These are phyloP conservation scores for Rhagologus leucostigma DNA, from an alignment of 2,113 vertebrate species.

Conservation along the genomic window DNA sequence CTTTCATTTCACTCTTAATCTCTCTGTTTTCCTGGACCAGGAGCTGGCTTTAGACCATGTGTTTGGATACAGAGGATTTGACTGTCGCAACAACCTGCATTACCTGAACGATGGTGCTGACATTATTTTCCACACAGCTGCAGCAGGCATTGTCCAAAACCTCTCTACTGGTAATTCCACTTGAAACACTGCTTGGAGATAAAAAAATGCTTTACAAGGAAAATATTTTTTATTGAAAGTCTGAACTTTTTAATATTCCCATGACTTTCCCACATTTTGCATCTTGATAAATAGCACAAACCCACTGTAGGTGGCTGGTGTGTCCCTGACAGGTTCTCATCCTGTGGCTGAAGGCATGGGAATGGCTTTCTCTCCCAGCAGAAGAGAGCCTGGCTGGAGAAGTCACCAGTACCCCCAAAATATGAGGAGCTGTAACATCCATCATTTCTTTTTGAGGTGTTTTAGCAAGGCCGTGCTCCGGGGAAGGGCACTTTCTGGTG, in stretches of 20 bases:
- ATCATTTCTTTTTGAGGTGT: background rate
- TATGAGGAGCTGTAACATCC: background rate
- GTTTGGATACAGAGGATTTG: conserved; percentile 94
- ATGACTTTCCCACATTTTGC: background rate
- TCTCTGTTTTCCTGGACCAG: conserved; percentile 58
- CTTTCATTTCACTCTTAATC: background rate
- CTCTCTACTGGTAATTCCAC: conserved; percentile 83
- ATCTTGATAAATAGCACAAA: background rate
- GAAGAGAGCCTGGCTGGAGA: background rate
- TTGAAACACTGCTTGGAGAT: background rate
- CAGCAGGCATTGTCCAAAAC: conserved; percentile 87
- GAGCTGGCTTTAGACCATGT: conserved; percentile 93
- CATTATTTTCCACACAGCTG: conserved; percentile 94
- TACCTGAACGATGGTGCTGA: conserved; percentile 95
- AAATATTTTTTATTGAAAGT: background rate
- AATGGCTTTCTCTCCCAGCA: background rate
- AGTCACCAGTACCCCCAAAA: background rate
- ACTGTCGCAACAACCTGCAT: conserved; percentile 97
- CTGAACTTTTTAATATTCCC: background rate
- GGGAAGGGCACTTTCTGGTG: background rate
- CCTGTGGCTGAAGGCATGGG: background rate
- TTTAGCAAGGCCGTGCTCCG: background rate
- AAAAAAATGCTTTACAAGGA: background rate
- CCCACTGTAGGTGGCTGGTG: background rate
- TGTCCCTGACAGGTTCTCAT: background rate